phyloP scores from a whole-genome alignment of 2,888 invertebrate species.

The Seladonia tumulorum region DNA sequence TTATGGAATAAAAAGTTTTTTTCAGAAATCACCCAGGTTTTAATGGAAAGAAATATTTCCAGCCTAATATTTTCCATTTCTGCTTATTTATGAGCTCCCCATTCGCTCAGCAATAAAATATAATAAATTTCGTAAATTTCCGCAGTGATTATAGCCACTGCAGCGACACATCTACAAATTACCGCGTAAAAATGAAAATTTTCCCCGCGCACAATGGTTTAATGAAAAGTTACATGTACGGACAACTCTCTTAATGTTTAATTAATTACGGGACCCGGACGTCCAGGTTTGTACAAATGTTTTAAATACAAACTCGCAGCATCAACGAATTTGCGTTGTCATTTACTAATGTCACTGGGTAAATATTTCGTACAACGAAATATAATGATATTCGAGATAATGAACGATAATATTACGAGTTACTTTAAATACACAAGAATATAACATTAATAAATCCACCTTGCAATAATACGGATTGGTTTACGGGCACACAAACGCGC shows the following conservation, averaged over 20 bases:
- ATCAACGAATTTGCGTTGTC: background rate
- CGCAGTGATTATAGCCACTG: background rate
- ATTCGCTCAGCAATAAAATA: background rate
- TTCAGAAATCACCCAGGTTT: background rate
- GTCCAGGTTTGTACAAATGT: background rate
- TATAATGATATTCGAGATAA: background rate
- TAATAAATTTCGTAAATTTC: background rate
- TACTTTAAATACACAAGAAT: background rate
- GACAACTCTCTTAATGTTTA: background rate
- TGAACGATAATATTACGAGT: background rate
- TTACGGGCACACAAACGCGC: background rate
- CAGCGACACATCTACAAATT: background rate
- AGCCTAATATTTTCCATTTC: background rate
- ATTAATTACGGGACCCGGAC: background rate
- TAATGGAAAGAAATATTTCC: background rate
- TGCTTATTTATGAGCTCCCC: background rate
- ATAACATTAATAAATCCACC: background rate
- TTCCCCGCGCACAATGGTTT: background rate
- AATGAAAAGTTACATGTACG: background rate
- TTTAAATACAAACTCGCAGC: background rate
- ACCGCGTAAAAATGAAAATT: background rate
- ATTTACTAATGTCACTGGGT: background rate
- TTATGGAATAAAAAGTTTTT: too few relatives aligned
- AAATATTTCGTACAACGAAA: background rate
- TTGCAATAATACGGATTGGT: background rate